Conservation (phyloP, 1,140 invertebrate species). For the Calosoma granatense region DNA sequence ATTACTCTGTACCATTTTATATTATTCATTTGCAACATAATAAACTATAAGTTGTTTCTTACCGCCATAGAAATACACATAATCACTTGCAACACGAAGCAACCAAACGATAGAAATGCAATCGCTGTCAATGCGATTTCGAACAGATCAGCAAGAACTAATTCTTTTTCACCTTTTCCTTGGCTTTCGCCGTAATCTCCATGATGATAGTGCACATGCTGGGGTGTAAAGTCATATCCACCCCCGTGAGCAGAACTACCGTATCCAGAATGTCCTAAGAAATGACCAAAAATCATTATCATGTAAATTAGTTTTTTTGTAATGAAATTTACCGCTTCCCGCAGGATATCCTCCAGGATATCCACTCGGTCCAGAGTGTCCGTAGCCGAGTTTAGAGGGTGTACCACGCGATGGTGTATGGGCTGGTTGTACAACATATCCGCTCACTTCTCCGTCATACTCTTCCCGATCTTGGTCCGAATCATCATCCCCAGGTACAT, state of each 20-base stretch:
- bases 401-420: too few relatives aligned
- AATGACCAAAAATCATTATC: slow-evolving; percentile 12
- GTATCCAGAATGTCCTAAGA: not conserved
- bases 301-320: slow-evolving; percentile 12
- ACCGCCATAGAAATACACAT: slow-evolving; percentile 55
- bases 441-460: slow-evolving; percentile 18
- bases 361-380: not conserved
- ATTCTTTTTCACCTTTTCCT: slow-evolving; percentile 37
- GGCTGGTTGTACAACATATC: not conserved
- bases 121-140: slow-evolving; percentile 67
- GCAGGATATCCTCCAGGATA: not conserved
- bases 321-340: not conserved
- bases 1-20: slow-evolving; percentile 22
- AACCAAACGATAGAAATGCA: slow-evolving; percentile 65
- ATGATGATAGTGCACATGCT: not conserved
- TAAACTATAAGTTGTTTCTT: too few relatives aligned
- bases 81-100: slow-evolving; percentile 63
- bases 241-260: not conserved
- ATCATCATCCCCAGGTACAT: slow-evolving; percentile 23
- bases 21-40: not conserved
- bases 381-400: not conserved
- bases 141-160: slow-evolving; percentile 59
- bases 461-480: slow-evolving; percentile 28
- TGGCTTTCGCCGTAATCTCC: slow-evolving; percentile 24
- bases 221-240: not conserved